Conservation (phyloP, 2,888 invertebrate genomes). For the Hermaeophaga mercurialis region DNA sequence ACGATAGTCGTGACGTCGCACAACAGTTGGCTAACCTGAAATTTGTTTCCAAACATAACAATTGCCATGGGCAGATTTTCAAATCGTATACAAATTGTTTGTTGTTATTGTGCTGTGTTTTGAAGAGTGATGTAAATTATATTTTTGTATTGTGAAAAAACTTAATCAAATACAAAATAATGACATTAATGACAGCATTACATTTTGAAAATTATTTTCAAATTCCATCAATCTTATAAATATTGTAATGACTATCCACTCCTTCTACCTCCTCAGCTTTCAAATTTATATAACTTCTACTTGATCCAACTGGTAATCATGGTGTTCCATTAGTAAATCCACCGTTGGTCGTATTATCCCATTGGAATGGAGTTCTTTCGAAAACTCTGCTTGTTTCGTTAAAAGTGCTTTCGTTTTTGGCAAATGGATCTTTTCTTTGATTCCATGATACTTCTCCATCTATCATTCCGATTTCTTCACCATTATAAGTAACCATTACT, state of each 20-base stretch:
- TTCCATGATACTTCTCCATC: slow-evolving; percentile 62
- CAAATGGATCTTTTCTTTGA: slow-evolving; percentile 63
- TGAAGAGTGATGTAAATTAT: no score
- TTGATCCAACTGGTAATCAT: slow-evolving; percentile 72
- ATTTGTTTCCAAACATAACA: no score
- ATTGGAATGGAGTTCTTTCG: slow-evolving; percentile 81
- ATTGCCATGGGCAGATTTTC: no score
- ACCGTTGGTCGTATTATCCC: slow-evolving; percentile 67
- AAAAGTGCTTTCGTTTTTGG: slow-evolving; percentile 56
- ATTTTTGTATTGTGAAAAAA: no score
- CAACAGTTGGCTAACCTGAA: no score
- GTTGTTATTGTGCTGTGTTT: no score
- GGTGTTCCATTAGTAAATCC: slow-evolving; percentile 62
- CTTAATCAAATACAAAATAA: no score
- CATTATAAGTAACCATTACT: slow-evolving; percentile 84
- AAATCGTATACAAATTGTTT: no score
- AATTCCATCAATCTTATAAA: slow-evolving; percentile 66
- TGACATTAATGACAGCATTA: no score
- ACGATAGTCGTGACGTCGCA: no score
- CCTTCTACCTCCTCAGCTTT: slow-evolving; percentile 56
- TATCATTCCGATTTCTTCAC: slow-evolving; percentile 78
- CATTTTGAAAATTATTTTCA: slow-evolving; percentile 54
- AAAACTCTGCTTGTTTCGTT: slow-evolving; percentile 70
- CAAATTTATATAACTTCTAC: slow-evolving; percentile 66
- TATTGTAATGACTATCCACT: slow-evolving; percentile 64